phyloP scores from a whole-genome alignment of 1,140 invertebrate species.

The Caenorhabditis briggsae region DNA sequence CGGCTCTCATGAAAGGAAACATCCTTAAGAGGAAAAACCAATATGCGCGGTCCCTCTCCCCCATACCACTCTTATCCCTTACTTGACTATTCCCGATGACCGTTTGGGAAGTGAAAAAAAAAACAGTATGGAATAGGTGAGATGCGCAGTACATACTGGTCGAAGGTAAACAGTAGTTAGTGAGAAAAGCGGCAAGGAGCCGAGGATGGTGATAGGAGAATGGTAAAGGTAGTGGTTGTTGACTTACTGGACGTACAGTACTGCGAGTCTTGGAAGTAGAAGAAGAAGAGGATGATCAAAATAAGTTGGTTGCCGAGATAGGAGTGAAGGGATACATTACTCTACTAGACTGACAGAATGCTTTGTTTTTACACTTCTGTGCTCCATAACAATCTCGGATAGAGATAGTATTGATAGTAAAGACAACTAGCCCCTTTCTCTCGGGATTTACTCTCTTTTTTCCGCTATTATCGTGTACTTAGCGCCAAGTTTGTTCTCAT shows the following conservation, averaged over 20 bases:
- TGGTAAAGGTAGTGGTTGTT: conserved; percentile 31
- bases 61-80: conserved; percentile 36
- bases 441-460: neutral
- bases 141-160: conserved; percentile 41
- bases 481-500: neutral
- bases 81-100: conserved; percentile 29
- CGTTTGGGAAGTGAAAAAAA: conserved; percentile 49
- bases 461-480: conserved; percentile 14
- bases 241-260: conserved; percentile 36
- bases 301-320: no score
- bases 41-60: conserved; percentile 5
- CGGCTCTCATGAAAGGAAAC: conserved; percentile 52
- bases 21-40: conserved; percentile 54
- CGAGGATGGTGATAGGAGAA: neutral
- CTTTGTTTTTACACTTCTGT: neutral
- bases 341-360: no score
- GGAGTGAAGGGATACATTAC: neutral
- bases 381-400: neutral
- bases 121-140: conserved; percentile 8
- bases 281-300: neutral
- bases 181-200: conserved; percentile 49
- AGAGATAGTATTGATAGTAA: neutral
- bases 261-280: neutral
- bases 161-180: conserved; percentile 52
- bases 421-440: no score